Evolutionary conservation across 2,888 invertebrate species (phyloP), one percentile per base, ranked within the genome.

Genomic region (Sinohyriopsis cumingii): DNA sequence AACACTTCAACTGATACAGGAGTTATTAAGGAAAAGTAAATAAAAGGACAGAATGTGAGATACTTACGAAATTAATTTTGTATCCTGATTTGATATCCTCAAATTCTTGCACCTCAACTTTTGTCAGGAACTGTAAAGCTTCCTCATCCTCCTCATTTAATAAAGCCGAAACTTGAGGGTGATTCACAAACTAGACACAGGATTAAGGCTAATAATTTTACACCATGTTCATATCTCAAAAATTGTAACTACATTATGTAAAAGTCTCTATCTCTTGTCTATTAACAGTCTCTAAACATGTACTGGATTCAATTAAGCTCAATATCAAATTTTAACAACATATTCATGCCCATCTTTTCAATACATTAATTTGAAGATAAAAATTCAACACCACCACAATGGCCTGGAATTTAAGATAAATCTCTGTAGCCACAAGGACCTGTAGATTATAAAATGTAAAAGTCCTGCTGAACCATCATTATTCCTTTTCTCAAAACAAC

Each of bases 31-130:
- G 9, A 33, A 9, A 33, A 1, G 9, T 6, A 0, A 9, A 33
- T 1, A 9, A 9, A 33, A 9, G 33, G 9, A 9, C 33, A 33
- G 33, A 33, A 45, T 45, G 45, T 45, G 45, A 15, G n/a, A 60
- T 68, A 85, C 90, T 87, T 82, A 90, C 89, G 85, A 90, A 89
- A 71, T 87, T 89, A 68, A 90, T 90, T 79, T 86, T 88, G 90
- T 95, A 96, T 5, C 96, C 96, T 33, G 94, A 94, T 90, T 95
- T 95, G 75, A 95, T 95, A 87, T 96, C 95, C 84, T 95, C 95
- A 87, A 95, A 95, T 88, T 95, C 95, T 88, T 95, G 95, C 20
- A 96, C 95, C 90, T 95, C 94, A 18, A 90, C 88, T 72, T 87
- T 89, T 19, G 87, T 87, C 61, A 90, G 83, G 72, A 87, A 88